Evolutionary conservation across 2,888 invertebrate species (phyloP).

Genomic region (Harpalus rufipes): DNA sequence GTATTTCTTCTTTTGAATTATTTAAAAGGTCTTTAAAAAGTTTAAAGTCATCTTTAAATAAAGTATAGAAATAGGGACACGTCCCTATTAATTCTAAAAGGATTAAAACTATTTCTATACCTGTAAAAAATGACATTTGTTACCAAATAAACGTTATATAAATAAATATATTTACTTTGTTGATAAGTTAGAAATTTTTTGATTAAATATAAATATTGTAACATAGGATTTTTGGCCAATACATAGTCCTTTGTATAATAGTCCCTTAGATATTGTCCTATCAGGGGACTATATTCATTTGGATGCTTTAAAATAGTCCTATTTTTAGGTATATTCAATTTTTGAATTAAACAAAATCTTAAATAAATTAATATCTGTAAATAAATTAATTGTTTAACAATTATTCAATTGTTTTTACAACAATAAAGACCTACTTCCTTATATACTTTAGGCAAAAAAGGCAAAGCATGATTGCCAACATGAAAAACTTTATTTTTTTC

Average conservation of each 20-base stretch:
- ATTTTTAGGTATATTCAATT: slow-evolving; percentile 80
- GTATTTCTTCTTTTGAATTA: slow-evolving; percentile 87
- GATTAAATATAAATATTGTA: slow-evolving; percentile 84
- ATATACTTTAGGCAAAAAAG: slow-evolving; percentile 86
- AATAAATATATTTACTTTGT: slow-evolving; percentile 79
- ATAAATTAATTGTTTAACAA: slow-evolving; percentile 68
- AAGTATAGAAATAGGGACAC: slow-evolving; percentile 75
- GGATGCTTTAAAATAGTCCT: slow-evolving; percentile 81
- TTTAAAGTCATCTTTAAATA: slow-evolving; percentile 82
- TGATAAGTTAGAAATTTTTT: slow-evolving; percentile 83
- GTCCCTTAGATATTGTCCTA: slow-evolving; percentile 83
- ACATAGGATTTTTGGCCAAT: slow-evolving; percentile 80
- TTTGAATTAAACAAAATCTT: slow-evolving; percentile 86
- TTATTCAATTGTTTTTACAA: slow-evolving; percentile 58
- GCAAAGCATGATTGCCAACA: slow-evolving; percentile 82
- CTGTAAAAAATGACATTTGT: slow-evolving; percentile 74
- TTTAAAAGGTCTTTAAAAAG: slow-evolving; percentile 84
- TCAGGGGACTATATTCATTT: slow-evolving; percentile 82
- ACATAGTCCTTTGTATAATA: slow-evolving; percentile 76
- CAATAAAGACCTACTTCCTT: slow-evolving; percentile 81
- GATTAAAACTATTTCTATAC: slow-evolving; percentile 84
- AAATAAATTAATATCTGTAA: slow-evolving; percentile 87
- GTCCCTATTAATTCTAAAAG: slow-evolving; percentile 83
- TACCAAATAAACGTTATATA: not conserved
- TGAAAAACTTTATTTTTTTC: not conserved